phyloP scores from a whole-genome alignment of 2,888 invertebrate genomes.

The Galerucella nymphaeae region DNA sequence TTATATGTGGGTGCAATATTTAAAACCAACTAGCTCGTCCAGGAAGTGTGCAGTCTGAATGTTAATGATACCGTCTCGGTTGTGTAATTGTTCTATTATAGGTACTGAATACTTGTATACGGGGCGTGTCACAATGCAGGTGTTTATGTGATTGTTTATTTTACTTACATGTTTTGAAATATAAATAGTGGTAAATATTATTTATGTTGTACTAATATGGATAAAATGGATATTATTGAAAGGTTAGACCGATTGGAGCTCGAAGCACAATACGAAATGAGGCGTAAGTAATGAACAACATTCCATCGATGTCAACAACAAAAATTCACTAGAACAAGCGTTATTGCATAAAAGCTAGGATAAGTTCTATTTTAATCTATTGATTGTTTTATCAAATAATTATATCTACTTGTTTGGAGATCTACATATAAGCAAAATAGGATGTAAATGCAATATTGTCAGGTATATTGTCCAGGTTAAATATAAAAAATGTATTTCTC shows the following conservation, averaged over 20 bases:
- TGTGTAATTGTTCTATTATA: conserved; percentile 38
- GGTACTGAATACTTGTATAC: conserved; percentile 13
- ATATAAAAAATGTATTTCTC: too few relatives aligned
- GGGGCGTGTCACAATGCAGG: conserved; percentile 16
- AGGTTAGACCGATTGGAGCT: conserved; percentile 14
- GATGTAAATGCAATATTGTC: too few relatives aligned
- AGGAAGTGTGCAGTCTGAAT: conserved; percentile 44
- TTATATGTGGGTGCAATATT: conserved; percentile 43
- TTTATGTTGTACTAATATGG: not conserved
- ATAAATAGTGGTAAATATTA: not conserved
- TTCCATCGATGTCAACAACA: not conserved
- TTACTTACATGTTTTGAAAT: not conserved
- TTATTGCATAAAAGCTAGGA: too few relatives aligned
- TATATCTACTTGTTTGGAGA: too few relatives aligned
- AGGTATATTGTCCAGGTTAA: too few relatives aligned
- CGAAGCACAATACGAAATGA: conserved; percentile 17
- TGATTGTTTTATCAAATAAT: too few relatives aligned
- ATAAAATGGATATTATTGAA: conserved; percentile 14
- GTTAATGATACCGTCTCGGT: conserved; percentile 33
- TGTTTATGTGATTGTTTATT: not conserved
- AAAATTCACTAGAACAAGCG: too few relatives aligned
- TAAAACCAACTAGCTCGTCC: conserved; percentile 38
- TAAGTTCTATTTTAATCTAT: too few relatives aligned
- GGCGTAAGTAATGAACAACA: conserved; percentile 19
- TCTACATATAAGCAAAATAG: too few relatives aligned